Percentiles rank a stretch among this genome's conserved stretches.
These are phyloP conservation scores for Hydrochoerus hydrochaeris DNA, from an alignment of 2,113 vertebrate genomes.

Conservation along the genomic window DNA sequence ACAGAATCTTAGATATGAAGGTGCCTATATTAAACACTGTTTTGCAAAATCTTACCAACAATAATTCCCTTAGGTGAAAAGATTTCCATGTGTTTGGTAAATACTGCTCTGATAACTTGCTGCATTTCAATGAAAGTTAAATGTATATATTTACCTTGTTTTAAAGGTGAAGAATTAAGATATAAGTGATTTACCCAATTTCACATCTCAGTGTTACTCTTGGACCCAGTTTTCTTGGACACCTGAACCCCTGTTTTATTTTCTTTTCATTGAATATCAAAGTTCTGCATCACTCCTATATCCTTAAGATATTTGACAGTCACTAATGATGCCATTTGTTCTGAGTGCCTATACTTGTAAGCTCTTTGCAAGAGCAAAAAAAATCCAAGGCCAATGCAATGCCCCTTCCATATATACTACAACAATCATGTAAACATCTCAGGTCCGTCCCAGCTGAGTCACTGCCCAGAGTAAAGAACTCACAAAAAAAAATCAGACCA, in stretches of 20 bases:
- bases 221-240: neutral
- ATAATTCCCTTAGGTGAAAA: slow-evolving; percentile 51
- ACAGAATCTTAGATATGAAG: slow-evolving; percentile 45
- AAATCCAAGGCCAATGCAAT: neutral
- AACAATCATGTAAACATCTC: slow-evolving; percentile 42
- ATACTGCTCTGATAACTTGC: neutral
- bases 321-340: slow-evolving; percentile 70
- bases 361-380: slow-evolving; percentile 57
- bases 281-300: slow-evolving; percentile 43
- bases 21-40: slow-evolving; percentile 18
- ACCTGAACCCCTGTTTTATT: slow-evolving; percentile 45
- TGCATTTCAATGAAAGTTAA: slow-evolving; percentile 58
- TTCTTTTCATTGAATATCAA: slow-evolving; percentile 18
- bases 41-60: slow-evolving; percentile 55
- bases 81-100: slow-evolving; percentile 35
- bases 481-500: slow-evolving; percentile 36
- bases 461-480: slow-evolving; percentile 17
- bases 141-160: slow-evolving; percentile 39
- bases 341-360: slow-evolving; percentile 64
- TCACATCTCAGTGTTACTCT: slow-evolving; percentile 31
- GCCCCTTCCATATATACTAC: too few species aligned
- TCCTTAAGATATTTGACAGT: slow-evolving; percentile 41
- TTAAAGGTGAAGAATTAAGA: slow-evolving; percentile 59
- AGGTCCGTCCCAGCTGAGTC: slow-evolving; percentile 53
- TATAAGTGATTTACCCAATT: slow-evolving; percentile 59